Evolutionary conservation across 2,888 invertebrate species (phyloP), one percentile per base, ranked within the genome.

Genomic region (Ormyrus nitidulus): DNA sequence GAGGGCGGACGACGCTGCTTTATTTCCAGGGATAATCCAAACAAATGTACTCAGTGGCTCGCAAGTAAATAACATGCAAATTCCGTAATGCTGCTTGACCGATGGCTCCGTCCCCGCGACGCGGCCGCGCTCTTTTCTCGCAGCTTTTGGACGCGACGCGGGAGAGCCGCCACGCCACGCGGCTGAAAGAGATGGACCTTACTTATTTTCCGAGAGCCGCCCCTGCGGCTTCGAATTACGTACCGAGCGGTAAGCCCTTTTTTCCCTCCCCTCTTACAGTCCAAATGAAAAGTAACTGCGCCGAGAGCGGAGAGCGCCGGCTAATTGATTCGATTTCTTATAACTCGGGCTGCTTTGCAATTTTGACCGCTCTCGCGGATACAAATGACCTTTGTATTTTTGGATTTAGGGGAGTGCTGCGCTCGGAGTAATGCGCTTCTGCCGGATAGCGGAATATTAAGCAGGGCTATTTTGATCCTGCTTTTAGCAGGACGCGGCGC

Each of bases 1-100:
- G 84, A 79, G 83, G 83, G 85, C 84, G 85, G 85, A 85, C 34
- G 77, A 82, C 86, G 87, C 87, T 88, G 89, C 87, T 90, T 90
- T 90, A 90, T 90, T 89, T 89, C 89, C 88, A 88, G 86, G 88
- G 90, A 90, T 90, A 90, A 90, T 90, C 90, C 90, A 90, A 90
- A 90, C 90, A 90, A 90, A 90, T 90, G 90, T 90, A 90, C 90
- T 90, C 88, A 87, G 89, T 87, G 86, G 87, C 72, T 72, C 70
- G 77, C 87, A 88, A 89, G 90, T 90, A 90, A 90, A 90, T 90
- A 90, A 90, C 90, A 90, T 90, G 90, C 90, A 90, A 90, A 90
- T 90, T 85, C 90, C 88, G 89, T 90, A 90, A 90, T 90, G 90
- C 90, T 89, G 87, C 88, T 89, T 90, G 90, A 90, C 90, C 90